phyloP scores from a whole-genome alignment of 2,113 vertebrate genomes.

The Beaufortia kweichowensis region DNA sequence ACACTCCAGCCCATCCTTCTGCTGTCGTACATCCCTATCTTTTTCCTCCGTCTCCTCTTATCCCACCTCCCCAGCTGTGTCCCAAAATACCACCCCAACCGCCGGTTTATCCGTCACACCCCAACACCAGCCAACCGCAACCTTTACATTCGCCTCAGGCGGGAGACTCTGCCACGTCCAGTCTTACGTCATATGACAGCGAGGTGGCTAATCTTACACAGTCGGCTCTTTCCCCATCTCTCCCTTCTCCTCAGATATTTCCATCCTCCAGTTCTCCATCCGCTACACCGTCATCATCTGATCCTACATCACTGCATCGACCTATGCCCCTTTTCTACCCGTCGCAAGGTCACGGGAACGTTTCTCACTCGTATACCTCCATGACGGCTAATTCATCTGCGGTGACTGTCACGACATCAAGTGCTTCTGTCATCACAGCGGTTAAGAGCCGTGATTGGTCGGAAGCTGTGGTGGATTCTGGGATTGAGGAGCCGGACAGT shows the following conservation, averaged over 20 bases:
- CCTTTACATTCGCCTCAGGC: slow-evolving; percentile 71
- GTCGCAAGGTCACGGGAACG: slow-evolving; percentile 67
- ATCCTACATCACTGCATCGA: slow-evolving; percentile 63
- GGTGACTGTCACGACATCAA: slow-evolving; percentile 65
- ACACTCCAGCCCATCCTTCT: slow-evolving; percentile 47
- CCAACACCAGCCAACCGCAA: slow-evolving; percentile 38
- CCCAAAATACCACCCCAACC: slow-evolving; percentile 54
- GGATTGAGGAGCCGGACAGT: slow-evolving; percentile 89
- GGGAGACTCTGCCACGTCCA: slow-evolving; percentile 86
- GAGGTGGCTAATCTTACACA: slow-evolving; percentile 91
- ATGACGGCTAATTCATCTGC: slow-evolving; percentile 61
- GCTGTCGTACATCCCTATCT: slow-evolving; percentile 59
- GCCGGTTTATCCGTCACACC: not conserved
- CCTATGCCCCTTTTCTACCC: slow-evolving; percentile 74
- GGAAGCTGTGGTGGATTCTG: slow-evolving; percentile 83
- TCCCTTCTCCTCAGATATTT: slow-evolving; percentile 69
- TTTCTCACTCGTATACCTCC: slow-evolving; percentile 48
- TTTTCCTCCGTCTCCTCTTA: slow-evolving; percentile 40
- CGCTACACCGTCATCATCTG: slow-evolving; percentile 53
- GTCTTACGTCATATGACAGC: slow-evolving; percentile 90
- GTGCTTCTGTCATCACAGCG: slow-evolving; percentile 28
- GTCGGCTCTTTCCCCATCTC: slow-evolving; percentile 74
- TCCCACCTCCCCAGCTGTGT: slow-evolving; percentile 45
- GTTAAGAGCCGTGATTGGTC: slow-evolving; percentile 71
- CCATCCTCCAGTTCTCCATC: slow-evolving; percentile 59